Evolutionary conservation across 2,888 invertebrate genomes (phyloP).

Genomic region (Apodemia hepburni): DNA sequence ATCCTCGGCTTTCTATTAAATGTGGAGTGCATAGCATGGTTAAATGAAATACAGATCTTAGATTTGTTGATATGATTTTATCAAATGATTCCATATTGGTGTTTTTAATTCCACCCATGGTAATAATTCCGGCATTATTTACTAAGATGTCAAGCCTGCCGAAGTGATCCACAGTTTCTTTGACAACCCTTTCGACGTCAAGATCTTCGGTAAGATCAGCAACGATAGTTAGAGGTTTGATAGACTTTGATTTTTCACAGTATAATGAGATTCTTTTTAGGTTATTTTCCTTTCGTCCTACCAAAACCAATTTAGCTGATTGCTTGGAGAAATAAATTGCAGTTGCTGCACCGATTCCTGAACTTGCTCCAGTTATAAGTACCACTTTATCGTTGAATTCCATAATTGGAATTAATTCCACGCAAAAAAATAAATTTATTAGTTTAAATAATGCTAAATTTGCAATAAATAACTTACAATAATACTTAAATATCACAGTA

Average conservation of each 20-base stretch:
- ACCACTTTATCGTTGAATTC: conserved; percentile 82
- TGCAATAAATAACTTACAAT: too few relatives aligned
- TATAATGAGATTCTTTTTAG: conserved; percentile 60
- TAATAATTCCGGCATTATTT: conserved; percentile 93
- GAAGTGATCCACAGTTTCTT: conserved; percentile 84
- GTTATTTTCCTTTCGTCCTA: conserved; percentile 71
- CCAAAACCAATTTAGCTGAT: conserved; percentile 82
- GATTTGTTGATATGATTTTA: conserved; percentile 91
- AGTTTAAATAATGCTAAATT: not conserved
- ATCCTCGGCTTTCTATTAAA: conserved; percentile 88
- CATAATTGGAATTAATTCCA: conserved; percentile 47
- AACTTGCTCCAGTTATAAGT: conserved; percentile 85
- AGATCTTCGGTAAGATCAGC: conserved; percentile 85
- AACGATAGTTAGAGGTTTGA: conserved; percentile 76
- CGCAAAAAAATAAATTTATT: not conserved
- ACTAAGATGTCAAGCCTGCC: conserved; percentile 88
- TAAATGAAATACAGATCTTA: conserved; percentile 88
- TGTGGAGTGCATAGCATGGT: conserved; percentile 92
- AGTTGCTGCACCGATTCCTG: conserved; percentile 87
- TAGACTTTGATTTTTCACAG: conserved; percentile 77
- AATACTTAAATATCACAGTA: not conserved
- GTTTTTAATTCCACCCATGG: conserved; percentile 89
- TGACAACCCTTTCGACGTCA: conserved; percentile 83
- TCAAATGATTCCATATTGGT: conserved; percentile 91
- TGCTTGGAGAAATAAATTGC: conserved; percentile 84